Percentiles rank a stretch among this genome's conserved stretches.
Evolutionary conservation across 1,140 invertebrate genomes (phyloP).

Genomic region (Zaprionus ornatus): DNA sequence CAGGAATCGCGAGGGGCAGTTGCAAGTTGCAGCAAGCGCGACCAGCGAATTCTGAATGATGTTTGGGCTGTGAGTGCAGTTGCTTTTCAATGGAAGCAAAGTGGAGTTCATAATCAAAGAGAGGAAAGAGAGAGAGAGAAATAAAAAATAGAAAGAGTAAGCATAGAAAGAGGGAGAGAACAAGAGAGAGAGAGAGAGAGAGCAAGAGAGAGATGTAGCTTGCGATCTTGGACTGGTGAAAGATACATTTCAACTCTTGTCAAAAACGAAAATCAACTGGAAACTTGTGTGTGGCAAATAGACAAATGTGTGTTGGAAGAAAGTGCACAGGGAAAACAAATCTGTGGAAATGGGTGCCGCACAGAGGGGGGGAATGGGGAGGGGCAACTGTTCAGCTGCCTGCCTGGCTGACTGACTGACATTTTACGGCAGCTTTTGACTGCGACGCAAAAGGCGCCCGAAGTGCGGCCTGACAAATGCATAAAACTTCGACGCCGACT

Average conservation of each 20-base stretch:
- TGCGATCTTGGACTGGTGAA: slow-evolving; percentile 58
- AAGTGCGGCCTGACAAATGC: slow-evolving; percentile 80
- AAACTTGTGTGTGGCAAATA: slow-evolving; percentile 66
- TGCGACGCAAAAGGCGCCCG: slow-evolving; percentile 49
- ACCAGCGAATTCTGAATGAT: slow-evolving; percentile 55
- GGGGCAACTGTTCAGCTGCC: slow-evolving; percentile 20
- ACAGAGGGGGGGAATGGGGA: not conserved
- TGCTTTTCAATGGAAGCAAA: slow-evolving; percentile 9
- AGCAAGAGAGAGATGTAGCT: not conserved
- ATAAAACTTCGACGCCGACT: slow-evolving; percentile 60
- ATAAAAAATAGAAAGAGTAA: not conserved
- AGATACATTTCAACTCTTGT: slow-evolving; percentile 82
- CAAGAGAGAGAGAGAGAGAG: not conserved
- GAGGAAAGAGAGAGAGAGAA: not conserved
- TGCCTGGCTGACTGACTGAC: slow-evolving; percentile 67
- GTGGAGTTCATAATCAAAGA: slow-evolving; percentile 15
- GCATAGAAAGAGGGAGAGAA: not conserved
- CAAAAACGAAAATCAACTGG: slow-evolving; percentile 67
- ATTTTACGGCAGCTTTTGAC: slow-evolving; percentile 65
- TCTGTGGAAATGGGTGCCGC: slow-evolving; percentile 3
- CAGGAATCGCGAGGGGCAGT: slow-evolving; percentile 32
- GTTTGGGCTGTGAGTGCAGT: slow-evolving; percentile 16
- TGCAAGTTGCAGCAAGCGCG: slow-evolving; percentile 41
- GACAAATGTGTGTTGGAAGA: slow-evolving; percentile 80
- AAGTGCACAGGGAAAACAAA: slow-evolving; percentile 53